phyloP scores from a whole-genome alignment of 2,888 invertebrate genomes.

The Pyrrhia umbra region DNA sequence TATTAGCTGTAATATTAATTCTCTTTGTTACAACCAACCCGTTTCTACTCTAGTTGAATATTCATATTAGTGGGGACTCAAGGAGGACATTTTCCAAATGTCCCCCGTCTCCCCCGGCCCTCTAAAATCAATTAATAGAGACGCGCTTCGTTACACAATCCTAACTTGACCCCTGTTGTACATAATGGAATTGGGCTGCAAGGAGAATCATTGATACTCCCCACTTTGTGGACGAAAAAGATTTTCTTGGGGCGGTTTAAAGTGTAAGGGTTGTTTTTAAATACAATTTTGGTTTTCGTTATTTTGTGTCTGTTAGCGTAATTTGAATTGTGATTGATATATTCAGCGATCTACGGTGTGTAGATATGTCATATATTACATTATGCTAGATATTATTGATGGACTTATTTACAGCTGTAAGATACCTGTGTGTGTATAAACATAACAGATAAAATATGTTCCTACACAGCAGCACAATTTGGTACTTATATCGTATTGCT shows the following conservation, averaged over 20 bases:
- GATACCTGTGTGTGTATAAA: too few relatives aligned
- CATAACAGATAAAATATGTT: too few relatives aligned
- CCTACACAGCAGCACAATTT: too few relatives aligned
- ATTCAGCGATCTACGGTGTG: not conserved
- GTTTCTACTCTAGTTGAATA: constrained; percentile 77
- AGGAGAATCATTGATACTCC: constrained; percentile 60
- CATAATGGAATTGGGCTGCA: constrained; percentile 73
- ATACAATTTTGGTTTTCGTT: constrained; percentile 23
- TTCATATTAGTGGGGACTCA: constrained; percentile 70
- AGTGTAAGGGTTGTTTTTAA: constrained; percentile 35
- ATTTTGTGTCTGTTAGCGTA: not conserved
- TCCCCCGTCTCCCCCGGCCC: constrained; percentile 63
- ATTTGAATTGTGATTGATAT: not conserved
- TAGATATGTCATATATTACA: too few relatives aligned
- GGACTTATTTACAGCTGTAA: too few relatives aligned
- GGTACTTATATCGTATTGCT: too few relatives aligned
- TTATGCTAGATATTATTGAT: too few relatives aligned
- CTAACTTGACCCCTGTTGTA: constrained; percentile 78
- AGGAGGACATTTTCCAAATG: constrained; percentile 63
- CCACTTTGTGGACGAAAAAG: constrained; percentile 29
- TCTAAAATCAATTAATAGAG: constrained; percentile 83
- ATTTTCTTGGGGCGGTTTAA: constrained; percentile 33
- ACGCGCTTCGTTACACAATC: constrained; percentile 78
- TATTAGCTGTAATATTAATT: constrained; percentile 75
- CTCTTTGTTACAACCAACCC: constrained; percentile 69